Conservation (phyloP, 2,113 vertebrate genomes). For the Penelope pileata region DNA sequence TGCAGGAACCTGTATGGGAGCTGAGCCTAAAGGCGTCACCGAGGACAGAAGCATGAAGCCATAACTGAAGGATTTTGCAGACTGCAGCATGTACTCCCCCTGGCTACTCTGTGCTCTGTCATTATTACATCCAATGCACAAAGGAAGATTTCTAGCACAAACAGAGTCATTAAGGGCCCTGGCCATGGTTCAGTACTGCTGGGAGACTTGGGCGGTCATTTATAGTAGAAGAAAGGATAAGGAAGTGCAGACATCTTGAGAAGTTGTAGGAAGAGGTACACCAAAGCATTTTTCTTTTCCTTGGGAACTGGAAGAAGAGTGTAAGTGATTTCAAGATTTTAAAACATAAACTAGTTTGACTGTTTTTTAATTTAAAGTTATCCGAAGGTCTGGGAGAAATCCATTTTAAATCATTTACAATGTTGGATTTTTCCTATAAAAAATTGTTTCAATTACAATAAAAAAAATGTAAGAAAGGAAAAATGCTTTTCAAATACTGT, state of each 20-base stretch:
- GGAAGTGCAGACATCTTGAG: background rate
- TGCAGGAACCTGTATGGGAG: accelerated
- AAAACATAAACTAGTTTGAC: background rate
- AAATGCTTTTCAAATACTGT: background rate
- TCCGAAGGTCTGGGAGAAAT: background rate
- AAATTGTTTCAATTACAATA: background rate
- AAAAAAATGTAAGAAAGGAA: background rate
- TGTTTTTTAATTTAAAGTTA: background rate
- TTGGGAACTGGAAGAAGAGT: background rate
- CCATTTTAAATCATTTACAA: background rate
- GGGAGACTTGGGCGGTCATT: background rate
- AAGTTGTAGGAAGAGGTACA: background rate
- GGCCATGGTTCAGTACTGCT: background rate
- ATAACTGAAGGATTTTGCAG: background rate
- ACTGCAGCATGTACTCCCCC: background rate
- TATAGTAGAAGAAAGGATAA: background rate
- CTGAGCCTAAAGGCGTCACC: background rate
- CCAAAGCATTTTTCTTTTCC: background rate
- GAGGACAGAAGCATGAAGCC: background rate
- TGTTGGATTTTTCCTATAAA: background rate
- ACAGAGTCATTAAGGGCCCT: background rate
- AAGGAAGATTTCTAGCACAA: background rate
- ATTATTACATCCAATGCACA: background rate
- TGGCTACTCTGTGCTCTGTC: background rate
- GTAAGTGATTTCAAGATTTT: background rate